Evolutionary conservation across 2,888 invertebrate species (phyloP).

Genomic region (Tenthredo mesomela): DNA sequence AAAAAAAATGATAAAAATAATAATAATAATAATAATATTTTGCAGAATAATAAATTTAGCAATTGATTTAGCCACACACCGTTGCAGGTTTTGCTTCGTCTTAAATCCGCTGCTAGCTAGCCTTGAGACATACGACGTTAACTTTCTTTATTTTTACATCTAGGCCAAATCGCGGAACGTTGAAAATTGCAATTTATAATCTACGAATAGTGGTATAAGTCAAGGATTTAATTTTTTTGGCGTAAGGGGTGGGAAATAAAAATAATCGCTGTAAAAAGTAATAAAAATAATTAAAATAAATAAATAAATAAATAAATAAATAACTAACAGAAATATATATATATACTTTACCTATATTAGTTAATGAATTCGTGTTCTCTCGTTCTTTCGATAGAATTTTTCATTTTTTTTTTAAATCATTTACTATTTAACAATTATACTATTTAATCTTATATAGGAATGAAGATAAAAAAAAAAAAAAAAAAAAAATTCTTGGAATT

Average conservation of each 20-base stretch:
- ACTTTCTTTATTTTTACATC: slow-evolving; percentile 67
- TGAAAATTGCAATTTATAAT: slow-evolving; percentile 26
- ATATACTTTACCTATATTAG: not conserved
- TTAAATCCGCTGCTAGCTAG: slow-evolving; percentile 57
- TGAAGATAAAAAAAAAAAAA: no score
- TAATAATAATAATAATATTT: not conserved
- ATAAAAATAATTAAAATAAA: no score
- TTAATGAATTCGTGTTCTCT: not conserved
- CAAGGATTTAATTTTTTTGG: no score
- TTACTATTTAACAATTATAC: no score
- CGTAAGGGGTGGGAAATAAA: no score
- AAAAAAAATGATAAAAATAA: no score
- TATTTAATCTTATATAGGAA: no score
- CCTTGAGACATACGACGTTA: slow-evolving; percentile 61
- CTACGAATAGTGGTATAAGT: not conserved
- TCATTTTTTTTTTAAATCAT: no score
- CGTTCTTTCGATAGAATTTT: not conserved
- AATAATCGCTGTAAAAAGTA: no score
- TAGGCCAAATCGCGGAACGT: slow-evolving; percentile 57
- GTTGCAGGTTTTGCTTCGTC: not conserved
- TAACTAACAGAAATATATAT: no score
- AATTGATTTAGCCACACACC: not conserved
- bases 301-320: not conserved
- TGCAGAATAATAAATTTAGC: not conserved
- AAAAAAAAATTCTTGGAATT: no score